phyloP scores from a whole-genome alignment of 1,140 invertebrate genomes.

The Ips typographus region DNA sequence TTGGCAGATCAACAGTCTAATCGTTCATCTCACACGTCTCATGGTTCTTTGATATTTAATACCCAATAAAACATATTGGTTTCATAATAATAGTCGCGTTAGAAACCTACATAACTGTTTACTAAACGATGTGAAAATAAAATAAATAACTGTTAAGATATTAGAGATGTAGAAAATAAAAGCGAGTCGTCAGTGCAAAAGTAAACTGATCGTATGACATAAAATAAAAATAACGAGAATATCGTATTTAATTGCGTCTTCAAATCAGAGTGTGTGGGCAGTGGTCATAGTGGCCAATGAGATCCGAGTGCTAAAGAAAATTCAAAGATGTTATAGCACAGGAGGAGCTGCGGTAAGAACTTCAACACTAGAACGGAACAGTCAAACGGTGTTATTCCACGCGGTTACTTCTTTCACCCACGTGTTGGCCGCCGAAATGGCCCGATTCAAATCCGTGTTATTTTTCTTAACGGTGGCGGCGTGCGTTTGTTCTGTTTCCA shows the following conservation, averaged over 20 bases:
- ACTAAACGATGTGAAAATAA: no score
- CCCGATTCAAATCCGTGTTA: slow-evolving; percentile 13
- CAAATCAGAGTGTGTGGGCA: slow-evolving; percentile 34
- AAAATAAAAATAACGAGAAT: slow-evolving; percentile 25
- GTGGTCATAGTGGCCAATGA: slow-evolving; percentile 33
- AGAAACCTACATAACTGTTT: no score
- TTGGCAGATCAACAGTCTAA: no score
- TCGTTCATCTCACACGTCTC: no score
- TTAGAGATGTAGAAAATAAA: not conserved
- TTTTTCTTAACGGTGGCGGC: slow-evolving; percentile 14
- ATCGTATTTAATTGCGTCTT: slow-evolving; percentile 28
- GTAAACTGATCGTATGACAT: not conserved
- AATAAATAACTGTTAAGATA: no score
- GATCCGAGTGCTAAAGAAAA: slow-evolving; percentile 32
- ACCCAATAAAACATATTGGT: no score
- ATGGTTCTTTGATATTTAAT: no score
- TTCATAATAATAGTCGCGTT: no score
- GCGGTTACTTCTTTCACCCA: slow-evolving; percentile 30
- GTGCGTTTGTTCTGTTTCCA: not conserved
- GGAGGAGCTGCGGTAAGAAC: slow-evolving; percentile 27
- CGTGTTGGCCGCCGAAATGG: slow-evolving; percentile 22
- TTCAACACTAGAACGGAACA: slow-evolving; percentile 31
- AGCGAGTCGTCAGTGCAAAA: not conserved
- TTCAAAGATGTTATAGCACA: slow-evolving; percentile 30
- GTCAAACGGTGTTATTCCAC: slow-evolving; percentile 27